Conservation (phyloP, 2,888 invertebrate genomes). For the Nematopogon swammerdamellus region DNA sequence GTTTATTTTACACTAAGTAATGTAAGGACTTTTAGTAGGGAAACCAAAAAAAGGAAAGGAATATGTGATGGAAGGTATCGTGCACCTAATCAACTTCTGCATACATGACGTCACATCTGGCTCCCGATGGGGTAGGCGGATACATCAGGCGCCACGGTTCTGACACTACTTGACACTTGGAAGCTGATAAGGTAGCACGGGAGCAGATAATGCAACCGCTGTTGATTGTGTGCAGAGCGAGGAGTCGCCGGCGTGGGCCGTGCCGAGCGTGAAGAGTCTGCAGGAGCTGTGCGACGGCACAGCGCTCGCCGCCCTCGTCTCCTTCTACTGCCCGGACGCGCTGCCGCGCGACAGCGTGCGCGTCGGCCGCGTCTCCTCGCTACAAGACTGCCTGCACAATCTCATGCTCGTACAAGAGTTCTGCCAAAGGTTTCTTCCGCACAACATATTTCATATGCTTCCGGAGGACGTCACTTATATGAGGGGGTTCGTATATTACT, state of each 20-base stretch:
- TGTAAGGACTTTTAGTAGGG: too few relatives aligned
- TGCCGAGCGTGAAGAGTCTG: slow-evolving; percentile 73
- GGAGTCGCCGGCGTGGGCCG: slow-evolving; percentile 24
- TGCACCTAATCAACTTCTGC: too few relatives aligned
- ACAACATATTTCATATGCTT: slow-evolving; percentile 88
- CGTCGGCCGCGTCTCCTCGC: slow-evolving; percentile 64
- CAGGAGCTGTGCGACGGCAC: slow-evolving; percentile 91
- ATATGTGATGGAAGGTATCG: too few relatives aligned
- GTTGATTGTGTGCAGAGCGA: background rate
- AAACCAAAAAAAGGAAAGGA: too few relatives aligned
- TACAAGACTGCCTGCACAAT: slow-evolving; percentile 90
- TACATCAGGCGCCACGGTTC: too few relatives aligned
- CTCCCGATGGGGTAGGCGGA: too few relatives aligned
- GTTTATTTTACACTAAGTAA: too few relatives aligned
- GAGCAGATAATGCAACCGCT: too few relatives aligned
- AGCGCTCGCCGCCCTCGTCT: slow-evolving; percentile 80
- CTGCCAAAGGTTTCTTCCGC: slow-evolving; percentile 80
- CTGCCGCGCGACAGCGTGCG: slow-evolving; percentile 52
- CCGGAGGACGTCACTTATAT: slow-evolving; percentile 95
- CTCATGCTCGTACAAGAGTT: slow-evolving; percentile 85
- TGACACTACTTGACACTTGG: too few relatives aligned
- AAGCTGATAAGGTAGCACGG: too few relatives aligned
- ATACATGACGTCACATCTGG: too few relatives aligned
- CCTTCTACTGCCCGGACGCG: slow-evolving; percentile 76
- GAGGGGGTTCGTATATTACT: slow-evolving; percentile 66